These are phyloP conservation scores for Catharus ustulatus DNA, from an alignment of 2,797 vertebrate genomes.

Conservation along the genomic window DNA sequence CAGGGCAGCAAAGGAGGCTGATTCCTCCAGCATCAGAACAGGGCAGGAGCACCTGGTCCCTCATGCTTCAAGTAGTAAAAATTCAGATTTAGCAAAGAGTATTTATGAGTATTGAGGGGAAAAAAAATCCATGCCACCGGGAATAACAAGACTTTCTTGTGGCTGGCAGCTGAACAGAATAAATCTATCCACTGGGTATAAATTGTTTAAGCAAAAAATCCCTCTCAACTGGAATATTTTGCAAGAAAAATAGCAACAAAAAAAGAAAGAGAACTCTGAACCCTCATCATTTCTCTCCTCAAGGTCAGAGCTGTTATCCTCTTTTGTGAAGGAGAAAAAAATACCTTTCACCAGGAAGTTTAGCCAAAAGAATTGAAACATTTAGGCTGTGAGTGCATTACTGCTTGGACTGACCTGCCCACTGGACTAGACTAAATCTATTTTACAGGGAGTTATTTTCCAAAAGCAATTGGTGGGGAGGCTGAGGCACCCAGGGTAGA, in stretches of 20 bases:
- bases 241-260: conserved; percentile 60
- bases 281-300: conserved; percentile 46
- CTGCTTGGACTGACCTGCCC: conserved; percentile 49
- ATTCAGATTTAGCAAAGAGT: conserved; percentile 28
- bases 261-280: conserved; percentile 18
- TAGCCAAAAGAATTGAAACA: conserved; percentile 53
- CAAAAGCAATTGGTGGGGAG: not conserved
- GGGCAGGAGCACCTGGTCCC: not conserved
- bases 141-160: conserved; percentile 58
- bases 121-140: not conserved
- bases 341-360: conserved; percentile 42
- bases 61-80: not conserved
- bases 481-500: not conserved
- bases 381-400: conserved; percentile 25
- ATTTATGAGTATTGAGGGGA: conserved; percentile 11
- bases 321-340: not conserved
- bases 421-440: conserved; percentile 56
- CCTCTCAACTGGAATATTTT: conserved; percentile 66
- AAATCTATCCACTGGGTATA: conserved; percentile 57
- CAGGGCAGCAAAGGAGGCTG: not conserved
- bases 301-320: conserved; percentile 70
- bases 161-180: conserved; percentile 33
- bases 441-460: conserved; percentile 49
- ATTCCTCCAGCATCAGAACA: not conserved
- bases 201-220: conserved; percentile 71